These are phyloP conservation scores for Crotalus helleri DNA, from an alignment of 2,113 vertebrate species.

Conservation along the genomic window DNA sequence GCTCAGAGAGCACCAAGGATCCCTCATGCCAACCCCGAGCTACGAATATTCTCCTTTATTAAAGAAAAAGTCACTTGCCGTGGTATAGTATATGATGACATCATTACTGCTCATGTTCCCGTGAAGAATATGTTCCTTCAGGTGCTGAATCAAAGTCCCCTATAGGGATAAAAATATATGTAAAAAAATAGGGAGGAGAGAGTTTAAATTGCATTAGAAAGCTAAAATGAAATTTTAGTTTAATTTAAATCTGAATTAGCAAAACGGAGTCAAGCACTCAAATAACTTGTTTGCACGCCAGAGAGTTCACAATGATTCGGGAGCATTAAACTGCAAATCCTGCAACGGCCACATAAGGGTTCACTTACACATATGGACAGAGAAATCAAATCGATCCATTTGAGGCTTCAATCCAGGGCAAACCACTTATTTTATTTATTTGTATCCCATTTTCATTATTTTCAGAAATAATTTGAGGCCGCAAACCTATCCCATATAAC, in stretches of 20 bases:
- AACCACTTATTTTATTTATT: not conserved
- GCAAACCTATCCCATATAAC: not conserved
- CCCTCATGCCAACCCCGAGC: not conserved
- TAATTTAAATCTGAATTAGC: not conserved
- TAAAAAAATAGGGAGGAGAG: not conserved
- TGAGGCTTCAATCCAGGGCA: not conserved
- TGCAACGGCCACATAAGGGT: not conserved
- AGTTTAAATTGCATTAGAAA: not conserved
- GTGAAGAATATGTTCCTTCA: constrained; percentile 93
- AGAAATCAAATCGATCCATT: not conserved
- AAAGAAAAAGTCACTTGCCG: constrained; percentile 70
- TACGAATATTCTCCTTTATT: not conserved
- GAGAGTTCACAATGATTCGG: not conserved
- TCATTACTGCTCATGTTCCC: constrained; percentile 85
- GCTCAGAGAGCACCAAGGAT: not conserved
- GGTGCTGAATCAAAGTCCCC: constrained; percentile 92
- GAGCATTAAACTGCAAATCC: not conserved
- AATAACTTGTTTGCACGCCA: not conserved
- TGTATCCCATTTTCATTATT: not conserved
- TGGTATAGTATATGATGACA: constrained; percentile 92
- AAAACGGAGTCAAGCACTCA: not conserved
- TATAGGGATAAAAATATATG: constrained; percentile 44
- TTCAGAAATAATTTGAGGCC: not conserved
- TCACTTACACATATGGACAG: not conserved
- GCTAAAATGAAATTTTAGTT: not conserved